Percentiles rank a stretch among this genome's conserved stretches.
Evolutionary conservation across 1,140 invertebrate genomes (phyloP).

Genomic region (Sycophila sp.): DNA sequence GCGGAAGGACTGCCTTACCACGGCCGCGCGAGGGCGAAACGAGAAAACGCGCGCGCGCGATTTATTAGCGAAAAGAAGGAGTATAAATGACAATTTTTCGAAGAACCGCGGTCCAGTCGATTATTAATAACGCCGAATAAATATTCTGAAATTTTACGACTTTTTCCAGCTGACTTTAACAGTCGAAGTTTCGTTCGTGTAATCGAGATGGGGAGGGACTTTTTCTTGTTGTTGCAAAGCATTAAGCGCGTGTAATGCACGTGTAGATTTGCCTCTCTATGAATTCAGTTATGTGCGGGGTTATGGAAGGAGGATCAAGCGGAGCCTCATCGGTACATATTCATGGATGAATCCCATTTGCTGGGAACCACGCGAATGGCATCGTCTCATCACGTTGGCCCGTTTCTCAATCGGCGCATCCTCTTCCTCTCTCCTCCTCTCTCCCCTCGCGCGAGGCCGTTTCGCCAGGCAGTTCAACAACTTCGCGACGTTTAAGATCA

Average conservation of each 20-base stretch:
- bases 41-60: too few species aligned
- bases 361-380: slow-evolving; percentile 44
- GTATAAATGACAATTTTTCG: background rate
- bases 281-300: slow-evolving; percentile 51
- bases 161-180: background rate
- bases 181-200: background rate
- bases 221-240: slow-evolving; percentile 12
- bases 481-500: too few species aligned
- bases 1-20: too few species aligned
- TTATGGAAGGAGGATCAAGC: background rate
- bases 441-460: background rate
- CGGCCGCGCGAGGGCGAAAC: too few species aligned
- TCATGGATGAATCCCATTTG: slow-evolving; percentile 52
- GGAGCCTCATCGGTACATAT: slow-evolving; percentile 48
- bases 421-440: background rate
- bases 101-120: background rate
- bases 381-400: slow-evolving; percentile 45
- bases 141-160: too few species aligned
- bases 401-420: slow-evolving; percentile 4
- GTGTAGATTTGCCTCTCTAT: slow-evolving; percentile 31
- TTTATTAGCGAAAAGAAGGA: background rate
- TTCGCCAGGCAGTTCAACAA: too few species aligned
- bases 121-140: too few species aligned
- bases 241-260: background rate
- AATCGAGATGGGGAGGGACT: too few species aligned